Conservation (phyloP, 2,113 vertebrate species). For the Junco hyemalis region DNA sequence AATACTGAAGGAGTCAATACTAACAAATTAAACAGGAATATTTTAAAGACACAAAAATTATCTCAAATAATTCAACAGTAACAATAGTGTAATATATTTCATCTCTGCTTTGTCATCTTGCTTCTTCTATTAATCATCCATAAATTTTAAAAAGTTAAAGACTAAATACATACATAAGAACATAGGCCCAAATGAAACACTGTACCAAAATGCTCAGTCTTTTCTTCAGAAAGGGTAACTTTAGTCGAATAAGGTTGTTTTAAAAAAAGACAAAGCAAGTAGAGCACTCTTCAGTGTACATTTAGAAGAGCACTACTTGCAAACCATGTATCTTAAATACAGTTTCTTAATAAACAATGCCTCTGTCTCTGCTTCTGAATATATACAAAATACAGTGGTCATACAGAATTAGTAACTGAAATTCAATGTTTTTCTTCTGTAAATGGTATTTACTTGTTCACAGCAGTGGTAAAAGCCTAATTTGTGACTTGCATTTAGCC, state of each 20-base stretch:
- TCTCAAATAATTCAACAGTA: neutral
- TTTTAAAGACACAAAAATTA: neutral
- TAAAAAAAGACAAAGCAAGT: neutral
- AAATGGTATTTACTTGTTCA: neutral
- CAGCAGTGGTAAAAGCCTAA: constrained; percentile 25
- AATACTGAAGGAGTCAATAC: neutral
- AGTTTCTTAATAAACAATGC: constrained; percentile 33
- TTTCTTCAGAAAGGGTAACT: neutral
- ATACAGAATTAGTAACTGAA: constrained; percentile 34
- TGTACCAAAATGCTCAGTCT: neutral
- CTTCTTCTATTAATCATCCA: neutral
- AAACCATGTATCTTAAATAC: neutral
- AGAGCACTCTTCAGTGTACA: neutral
- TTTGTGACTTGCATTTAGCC: constrained; percentile 12
- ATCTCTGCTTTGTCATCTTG: neutral
- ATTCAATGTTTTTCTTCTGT: constrained; percentile 33
- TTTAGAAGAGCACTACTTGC: neutral
- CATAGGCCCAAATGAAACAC: neutral
- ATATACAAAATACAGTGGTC: constrained; percentile 17
- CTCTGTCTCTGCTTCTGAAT: constrained; percentile 8
- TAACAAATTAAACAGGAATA: neutral
- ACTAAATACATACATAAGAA: neutral
- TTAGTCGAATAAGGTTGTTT: neutral
- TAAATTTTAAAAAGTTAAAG: neutral
- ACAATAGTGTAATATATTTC: neutral